Conservation (phyloP, 2,888 invertebrate species). For the Masnerella sp. region DNA sequence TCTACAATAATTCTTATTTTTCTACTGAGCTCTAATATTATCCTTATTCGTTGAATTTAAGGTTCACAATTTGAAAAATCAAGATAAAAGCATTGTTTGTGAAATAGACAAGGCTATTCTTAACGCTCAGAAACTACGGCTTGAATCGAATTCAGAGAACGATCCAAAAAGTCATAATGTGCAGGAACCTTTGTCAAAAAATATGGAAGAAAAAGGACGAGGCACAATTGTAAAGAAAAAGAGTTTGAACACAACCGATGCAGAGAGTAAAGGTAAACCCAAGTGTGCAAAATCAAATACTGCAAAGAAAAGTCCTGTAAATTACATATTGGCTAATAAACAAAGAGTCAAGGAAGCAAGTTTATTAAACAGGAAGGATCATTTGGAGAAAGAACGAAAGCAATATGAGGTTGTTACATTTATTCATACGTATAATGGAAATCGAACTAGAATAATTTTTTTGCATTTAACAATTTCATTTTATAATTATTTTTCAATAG, state of each 20-base stretch:
- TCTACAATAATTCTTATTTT: no score
- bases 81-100: conserved; percentile 68
- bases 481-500: no score
- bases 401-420: no score
- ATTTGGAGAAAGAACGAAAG: no score
- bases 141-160: conserved; percentile 57
- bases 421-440: not conserved
- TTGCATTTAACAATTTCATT: no score
- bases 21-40: no score
- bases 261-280: not conserved
- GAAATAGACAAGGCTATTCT: conserved; percentile 69
- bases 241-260: not conserved
- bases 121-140: conserved; percentile 70
- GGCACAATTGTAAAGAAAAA: not conserved
- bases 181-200: conserved; percentile 1
- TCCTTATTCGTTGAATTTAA: conserved; percentile 37
- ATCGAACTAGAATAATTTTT: no score
- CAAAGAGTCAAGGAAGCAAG: conserved; percentile 50
- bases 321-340: conserved; percentile 64
- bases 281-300: not conserved
- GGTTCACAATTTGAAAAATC: conserved; percentile 49
- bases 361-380: conserved; percentile 40
- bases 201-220: conserved; percentile 8
- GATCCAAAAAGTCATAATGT: conserved; percentile 4
- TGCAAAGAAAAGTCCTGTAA: conserved; percentile 49